phyloP scores from a whole-genome alignment of 2,113 vertebrate genomes.

The Mungos mungo region DNA sequence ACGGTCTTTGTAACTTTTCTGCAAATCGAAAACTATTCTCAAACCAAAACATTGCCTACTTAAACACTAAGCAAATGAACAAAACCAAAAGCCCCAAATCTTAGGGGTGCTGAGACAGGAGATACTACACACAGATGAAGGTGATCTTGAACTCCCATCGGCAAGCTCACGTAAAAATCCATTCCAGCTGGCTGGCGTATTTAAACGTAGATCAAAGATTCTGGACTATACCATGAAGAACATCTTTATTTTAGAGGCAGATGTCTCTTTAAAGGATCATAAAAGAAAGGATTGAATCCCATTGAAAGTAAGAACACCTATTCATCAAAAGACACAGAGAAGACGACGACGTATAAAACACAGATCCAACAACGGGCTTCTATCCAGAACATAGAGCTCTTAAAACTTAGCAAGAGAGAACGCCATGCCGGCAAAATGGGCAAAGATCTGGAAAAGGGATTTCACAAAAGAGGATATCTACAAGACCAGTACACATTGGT shows the following conservation, averaged over 20 bases:
- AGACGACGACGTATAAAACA: neutral
- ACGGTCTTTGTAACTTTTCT: too few species aligned
- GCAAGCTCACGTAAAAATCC: neutral
- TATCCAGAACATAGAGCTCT: neutral
- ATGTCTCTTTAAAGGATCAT: neutral
- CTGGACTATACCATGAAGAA: neutral
- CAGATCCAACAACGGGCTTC: neutral
- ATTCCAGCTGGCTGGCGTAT: neutral
- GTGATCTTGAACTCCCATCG: too few species aligned
- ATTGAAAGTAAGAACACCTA: neutral
- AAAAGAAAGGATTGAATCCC: neutral
- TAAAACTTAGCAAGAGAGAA: neutral
- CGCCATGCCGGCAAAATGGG: neutral
- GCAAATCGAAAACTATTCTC: too few species aligned
- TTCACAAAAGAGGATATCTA: neutral
- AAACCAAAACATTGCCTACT: too few species aligned
- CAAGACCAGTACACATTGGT: neutral
- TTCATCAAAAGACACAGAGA: neutral
- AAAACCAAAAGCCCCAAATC: too few species aligned
- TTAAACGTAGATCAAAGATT: neutral
- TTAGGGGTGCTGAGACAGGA: too few species aligned
- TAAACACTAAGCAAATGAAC: too few species aligned
- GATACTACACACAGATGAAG: too few species aligned
- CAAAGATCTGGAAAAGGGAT: neutral
- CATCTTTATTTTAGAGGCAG: neutral